These are phyloP conservation scores for Sciurus carolinensis DNA, from an alignment of 2,797 vertebrate genomes.

Conservation along the genomic window DNA sequence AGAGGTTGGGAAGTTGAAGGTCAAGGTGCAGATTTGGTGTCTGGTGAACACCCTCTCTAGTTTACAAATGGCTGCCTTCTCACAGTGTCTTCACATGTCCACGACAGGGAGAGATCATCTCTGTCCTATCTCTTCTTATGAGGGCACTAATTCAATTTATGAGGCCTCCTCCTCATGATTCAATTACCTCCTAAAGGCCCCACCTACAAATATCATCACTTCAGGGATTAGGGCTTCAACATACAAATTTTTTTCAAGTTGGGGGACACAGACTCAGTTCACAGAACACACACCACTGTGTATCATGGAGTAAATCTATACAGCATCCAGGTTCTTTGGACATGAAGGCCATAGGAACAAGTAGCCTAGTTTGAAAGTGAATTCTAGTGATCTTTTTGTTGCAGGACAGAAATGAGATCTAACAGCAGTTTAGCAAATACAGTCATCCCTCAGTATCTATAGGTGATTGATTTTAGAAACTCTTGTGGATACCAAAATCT, in stretches of 20 bases:
- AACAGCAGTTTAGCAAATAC: neutral
- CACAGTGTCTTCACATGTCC: neutral
- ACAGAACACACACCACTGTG: neutral
- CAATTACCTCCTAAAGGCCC: neutral
- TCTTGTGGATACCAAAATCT: neutral
- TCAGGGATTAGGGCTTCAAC: neutral
- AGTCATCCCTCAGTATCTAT: neutral
- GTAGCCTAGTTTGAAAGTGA: neutral
- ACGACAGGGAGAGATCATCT: neutral
- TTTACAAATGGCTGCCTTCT: neutral
- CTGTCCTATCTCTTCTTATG: neutral
- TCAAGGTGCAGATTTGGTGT: neutral
- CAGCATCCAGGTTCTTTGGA: neutral
- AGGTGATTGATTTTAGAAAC: neutral
- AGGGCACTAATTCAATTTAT: neutral
- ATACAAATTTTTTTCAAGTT: neutral
- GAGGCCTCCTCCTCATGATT: neutral
- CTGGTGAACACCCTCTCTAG: neutral
- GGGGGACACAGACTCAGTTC: neutral
- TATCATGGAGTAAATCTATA: neutral
- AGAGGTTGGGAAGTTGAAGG: neutral
- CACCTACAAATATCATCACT: neutral
- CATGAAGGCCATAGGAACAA: neutral
- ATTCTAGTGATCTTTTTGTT: slow-evolving; percentile 13
- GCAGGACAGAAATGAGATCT: slow-evolving; percentile 3